Evolutionary conservation across 1,140 invertebrate genomes (phyloP).

Genomic region (Drosophila lacteicornis): DNA sequence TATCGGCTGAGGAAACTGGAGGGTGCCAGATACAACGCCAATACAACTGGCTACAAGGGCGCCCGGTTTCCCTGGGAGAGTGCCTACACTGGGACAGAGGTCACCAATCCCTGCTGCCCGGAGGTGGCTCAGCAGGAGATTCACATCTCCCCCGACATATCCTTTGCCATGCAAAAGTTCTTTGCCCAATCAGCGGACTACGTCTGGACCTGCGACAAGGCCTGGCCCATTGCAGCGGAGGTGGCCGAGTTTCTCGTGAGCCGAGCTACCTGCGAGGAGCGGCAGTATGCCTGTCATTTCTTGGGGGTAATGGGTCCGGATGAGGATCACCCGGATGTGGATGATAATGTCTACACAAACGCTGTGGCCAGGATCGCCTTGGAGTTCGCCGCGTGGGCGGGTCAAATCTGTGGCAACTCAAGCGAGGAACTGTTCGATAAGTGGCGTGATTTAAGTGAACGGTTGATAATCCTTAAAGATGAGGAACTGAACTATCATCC

Average conservation of each 20-base stretch:
- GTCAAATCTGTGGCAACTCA: conserved; percentile 42
- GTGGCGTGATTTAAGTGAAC: conserved; percentile 86
- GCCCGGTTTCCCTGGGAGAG: conserved; percentile 86
- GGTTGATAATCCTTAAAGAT: conserved; percentile 85
- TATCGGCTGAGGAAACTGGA: conserved; percentile 63
- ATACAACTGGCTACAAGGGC: conserved; percentile 64
- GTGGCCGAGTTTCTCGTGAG: conserved; percentile 87
- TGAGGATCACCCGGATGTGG: conserved; percentile 86
- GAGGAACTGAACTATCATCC: conserved; percentile 86
- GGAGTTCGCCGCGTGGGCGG: conserved; percentile 85
- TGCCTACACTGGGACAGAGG: conserved; percentile 86
- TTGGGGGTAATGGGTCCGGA: conserved; percentile 87
- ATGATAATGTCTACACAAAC: conserved; percentile 87
- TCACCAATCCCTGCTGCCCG: conserved; percentile 86
- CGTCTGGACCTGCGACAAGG: conserved; percentile 84
- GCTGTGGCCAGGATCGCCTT: conserved; percentile 86
- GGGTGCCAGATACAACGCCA: conserved; percentile 71
- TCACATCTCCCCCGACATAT: conserved; percentile 86
- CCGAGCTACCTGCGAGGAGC: conserved; percentile 85
- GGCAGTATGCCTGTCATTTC: conserved; percentile 66
- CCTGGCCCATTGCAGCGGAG: conserved; percentile 86
- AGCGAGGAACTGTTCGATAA: conserved; percentile 30
- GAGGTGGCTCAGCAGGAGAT: conserved; percentile 86
- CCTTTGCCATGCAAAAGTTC: conserved; percentile 86
- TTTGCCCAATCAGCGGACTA: conserved; percentile 85